Conservation (phyloP, 2,888 invertebrate species). For the Fragum sueziense region DNA sequence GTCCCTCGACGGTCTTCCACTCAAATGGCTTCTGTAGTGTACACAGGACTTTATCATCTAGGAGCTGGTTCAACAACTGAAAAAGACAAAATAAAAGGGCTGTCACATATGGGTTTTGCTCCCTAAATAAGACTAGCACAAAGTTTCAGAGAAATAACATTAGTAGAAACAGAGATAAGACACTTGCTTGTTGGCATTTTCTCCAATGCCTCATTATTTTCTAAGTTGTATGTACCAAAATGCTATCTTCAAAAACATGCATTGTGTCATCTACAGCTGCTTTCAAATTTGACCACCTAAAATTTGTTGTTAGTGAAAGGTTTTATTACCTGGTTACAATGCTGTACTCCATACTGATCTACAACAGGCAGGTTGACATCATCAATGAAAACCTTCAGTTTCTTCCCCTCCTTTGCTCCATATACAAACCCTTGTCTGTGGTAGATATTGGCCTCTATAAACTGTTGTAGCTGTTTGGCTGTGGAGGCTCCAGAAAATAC, state of each 20-base stretch:
- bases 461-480: constrained; percentile 80
- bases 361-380: constrained; percentile 80
- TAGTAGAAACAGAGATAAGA: too few relatives aligned
- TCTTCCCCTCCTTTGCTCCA: constrained; percentile 82
- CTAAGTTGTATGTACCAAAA: too few relatives aligned
- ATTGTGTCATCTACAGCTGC: too few relatives aligned
- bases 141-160: too few relatives aligned
- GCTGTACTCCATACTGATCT: constrained; percentile 78
- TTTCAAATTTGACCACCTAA: too few relatives aligned
- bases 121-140: too few relatives aligned
- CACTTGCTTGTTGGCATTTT: too few relatives aligned
- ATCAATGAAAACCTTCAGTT: constrained; percentile 81
- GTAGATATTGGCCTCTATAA: constrained; percentile 81
- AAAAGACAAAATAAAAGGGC: constrained; percentile 20
- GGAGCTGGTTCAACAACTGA: constrained; percentile 79
- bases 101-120: too few relatives aligned
- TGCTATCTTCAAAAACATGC: too few relatives aligned
- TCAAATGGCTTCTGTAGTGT: constrained; percentile 81
- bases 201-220: too few relatives aligned
- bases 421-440: constrained; percentile 83
- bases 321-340: constrained; percentile 80
- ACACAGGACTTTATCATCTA: constrained; percentile 80
- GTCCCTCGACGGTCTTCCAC: constrained; percentile 80
- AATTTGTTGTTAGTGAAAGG: too few relatives aligned
- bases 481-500: constrained; percentile 81